Conservation (phyloP, 2,888 invertebrate genomes). For the Notodonta dromedarius region DNA sequence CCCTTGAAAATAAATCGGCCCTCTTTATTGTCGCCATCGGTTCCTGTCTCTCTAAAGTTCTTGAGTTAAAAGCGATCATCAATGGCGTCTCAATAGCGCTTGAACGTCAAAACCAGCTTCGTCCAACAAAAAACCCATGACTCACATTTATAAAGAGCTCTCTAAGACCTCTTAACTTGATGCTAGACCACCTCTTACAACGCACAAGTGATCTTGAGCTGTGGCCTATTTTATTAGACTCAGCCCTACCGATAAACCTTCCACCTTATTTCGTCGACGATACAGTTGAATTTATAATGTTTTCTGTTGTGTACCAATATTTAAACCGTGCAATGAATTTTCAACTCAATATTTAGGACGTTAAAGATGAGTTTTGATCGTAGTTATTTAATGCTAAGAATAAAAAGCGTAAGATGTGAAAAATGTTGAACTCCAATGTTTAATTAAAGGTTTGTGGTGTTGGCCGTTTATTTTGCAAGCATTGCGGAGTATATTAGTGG, state of each 20-base stretch:
- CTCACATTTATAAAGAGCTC: conserved; percentile 55
- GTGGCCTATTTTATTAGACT: conserved; percentile 63
- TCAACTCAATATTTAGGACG: not conserved
- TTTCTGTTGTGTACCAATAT: not conserved
- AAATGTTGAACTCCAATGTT: conserved; percentile 33
- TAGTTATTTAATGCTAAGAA: conserved; percentile 18
- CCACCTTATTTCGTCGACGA: conserved; percentile 25
- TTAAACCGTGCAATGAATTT: not conserved
- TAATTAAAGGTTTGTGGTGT: conserved; percentile 29
- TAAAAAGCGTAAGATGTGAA: conserved; percentile 20
- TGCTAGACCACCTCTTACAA: conserved; percentile 48
- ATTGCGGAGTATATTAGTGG: conserved; percentile 6
- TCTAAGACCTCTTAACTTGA: conserved; percentile 47
- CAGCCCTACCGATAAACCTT: conserved; percentile 25
- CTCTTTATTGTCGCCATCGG: no score
- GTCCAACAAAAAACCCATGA: conserved; percentile 53
- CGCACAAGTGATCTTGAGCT: conserved; percentile 41
- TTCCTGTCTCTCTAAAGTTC: not conserved
- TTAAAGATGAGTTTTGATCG: not conserved
- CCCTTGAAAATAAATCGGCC: no score
- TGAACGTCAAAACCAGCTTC: conserved; percentile 36
- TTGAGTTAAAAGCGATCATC: conserved; percentile 14
- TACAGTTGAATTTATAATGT: conserved; percentile 32
- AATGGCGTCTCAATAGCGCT: conserved; percentile 25
- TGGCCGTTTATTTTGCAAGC: conserved; percentile 14